Conservation (phyloP, 2,888 invertebrate species). For the Tethea ocularis region DNA sequence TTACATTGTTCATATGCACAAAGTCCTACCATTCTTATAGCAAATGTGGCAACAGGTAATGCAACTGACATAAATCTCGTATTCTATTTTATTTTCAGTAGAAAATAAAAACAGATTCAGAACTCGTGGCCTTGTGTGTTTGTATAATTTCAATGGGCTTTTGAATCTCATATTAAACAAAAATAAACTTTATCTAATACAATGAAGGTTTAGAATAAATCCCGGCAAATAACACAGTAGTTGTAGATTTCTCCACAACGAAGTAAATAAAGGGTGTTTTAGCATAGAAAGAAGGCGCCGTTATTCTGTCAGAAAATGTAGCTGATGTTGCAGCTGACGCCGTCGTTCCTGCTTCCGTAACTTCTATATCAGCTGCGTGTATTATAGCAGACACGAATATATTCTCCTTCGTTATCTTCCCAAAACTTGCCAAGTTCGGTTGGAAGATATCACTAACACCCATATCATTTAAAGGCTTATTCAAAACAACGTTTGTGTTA, state of each 20-base stretch:
- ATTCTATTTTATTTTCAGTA: not conserved
- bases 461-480: conserved; percentile 84
- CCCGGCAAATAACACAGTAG: conserved; percentile 86
- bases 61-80: not conserved
- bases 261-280: conserved; percentile 88
- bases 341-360: conserved; percentile 89
- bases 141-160: too few species aligned
- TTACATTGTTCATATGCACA: conserved; percentile 5
- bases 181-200: conserved; percentile 40
- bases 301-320: conserved; percentile 78
- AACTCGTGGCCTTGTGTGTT: too few species aligned
- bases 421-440: conserved; percentile 79
- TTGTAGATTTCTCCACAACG: conserved; percentile 86
- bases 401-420: conserved; percentile 79
- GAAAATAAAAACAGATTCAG: not conserved
- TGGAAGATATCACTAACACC: conserved; percentile 87
- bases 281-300: conserved; percentile 84
- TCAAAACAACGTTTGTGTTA: conserved; percentile 84
- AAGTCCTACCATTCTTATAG: not conserved
- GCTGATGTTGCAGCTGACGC: conserved; percentile 85
- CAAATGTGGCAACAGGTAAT: not conserved
- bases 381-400: conserved; percentile 86
- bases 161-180: not conserved
- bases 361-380: conserved; percentile 89
- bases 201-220: conserved; percentile 76